phyloP scores from a whole-genome alignment of 2,797 vertebrate species.

The Chaetophractus vellerosus region DNA sequence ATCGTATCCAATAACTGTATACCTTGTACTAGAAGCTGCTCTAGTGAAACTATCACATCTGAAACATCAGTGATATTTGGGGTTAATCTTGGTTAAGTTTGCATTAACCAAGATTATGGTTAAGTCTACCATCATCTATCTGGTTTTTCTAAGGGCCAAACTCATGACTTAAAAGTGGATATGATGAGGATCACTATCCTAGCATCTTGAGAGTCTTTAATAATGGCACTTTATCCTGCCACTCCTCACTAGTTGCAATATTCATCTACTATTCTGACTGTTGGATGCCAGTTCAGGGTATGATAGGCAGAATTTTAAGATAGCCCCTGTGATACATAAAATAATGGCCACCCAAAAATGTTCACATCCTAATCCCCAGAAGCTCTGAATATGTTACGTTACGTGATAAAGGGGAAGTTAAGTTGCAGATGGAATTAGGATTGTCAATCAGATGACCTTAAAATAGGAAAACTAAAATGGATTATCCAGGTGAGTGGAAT shows the following conservation, averaged over 20 bases:
- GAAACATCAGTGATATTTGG: not conserved
- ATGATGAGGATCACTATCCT: not conserved
- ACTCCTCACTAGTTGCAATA: not conserved
- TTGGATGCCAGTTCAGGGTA: not conserved
- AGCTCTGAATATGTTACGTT: not conserved
- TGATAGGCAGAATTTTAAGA: not conserved
- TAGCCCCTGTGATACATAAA: not conserved
- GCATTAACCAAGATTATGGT: not conserved
- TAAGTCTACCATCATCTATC: not conserved
- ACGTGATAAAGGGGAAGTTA: not conserved
- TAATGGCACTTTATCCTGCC: not conserved
- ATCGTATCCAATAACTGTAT: not conserved
- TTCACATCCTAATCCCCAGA: not conserved
- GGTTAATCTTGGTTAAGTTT: not conserved
- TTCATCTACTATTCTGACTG: not conserved
- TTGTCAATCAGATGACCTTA: not conserved
- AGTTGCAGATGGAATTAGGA: not conserved
- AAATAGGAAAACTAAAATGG: too few relatives aligned
- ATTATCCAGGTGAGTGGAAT: too few relatives aligned
- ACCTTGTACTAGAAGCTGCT: not conserved
- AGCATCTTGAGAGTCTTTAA: not conserved
- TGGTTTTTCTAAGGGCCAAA: not conserved
- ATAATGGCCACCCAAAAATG: not conserved
- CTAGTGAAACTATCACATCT: not conserved
- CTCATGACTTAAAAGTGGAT: not conserved